Percentiles rank a stretch among this genome's conserved stretches.
Conservation (phyloP, 1,140 invertebrate species). For the honey bee (Apis mellifera) region Amel_HAv3.1 CM009942.2:3972501-3973000, state of each 20-base stretch:
- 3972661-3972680: conserved; percentile 82
- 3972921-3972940: conserved; percentile 25
- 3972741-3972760: conserved; percentile 85
- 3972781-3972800: conserved; percentile 79
- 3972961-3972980: conserved; percentile 82
- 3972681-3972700: conserved; percentile 88
- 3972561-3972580: neutral
- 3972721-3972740: conserved; percentile 87
- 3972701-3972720: conserved; percentile 87
- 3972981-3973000: conserved; percentile 83
- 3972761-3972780: conserved; percentile 86
- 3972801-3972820: neutral
- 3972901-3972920: neutral
- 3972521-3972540: neutral
- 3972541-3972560: conserved; percentile 4
- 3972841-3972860: too few relatives aligned
- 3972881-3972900: too few relatives aligned
- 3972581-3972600: conserved; percentile 66
- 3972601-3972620: conserved; percentile 71
- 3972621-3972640: conserved; percentile 77
- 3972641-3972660: conserved; percentile 79
- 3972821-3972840: too few relatives aligned
- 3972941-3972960: conserved; percentile 35
- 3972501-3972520: conserved; percentile 86
- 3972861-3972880: too few relatives aligned